A percentile compares a stretch with the other conserved stretches of the same genome.
Evolutionary conservation across 2,888 invertebrate genomes (phyloP).

Genomic region (Mantis religiosa): DNA sequence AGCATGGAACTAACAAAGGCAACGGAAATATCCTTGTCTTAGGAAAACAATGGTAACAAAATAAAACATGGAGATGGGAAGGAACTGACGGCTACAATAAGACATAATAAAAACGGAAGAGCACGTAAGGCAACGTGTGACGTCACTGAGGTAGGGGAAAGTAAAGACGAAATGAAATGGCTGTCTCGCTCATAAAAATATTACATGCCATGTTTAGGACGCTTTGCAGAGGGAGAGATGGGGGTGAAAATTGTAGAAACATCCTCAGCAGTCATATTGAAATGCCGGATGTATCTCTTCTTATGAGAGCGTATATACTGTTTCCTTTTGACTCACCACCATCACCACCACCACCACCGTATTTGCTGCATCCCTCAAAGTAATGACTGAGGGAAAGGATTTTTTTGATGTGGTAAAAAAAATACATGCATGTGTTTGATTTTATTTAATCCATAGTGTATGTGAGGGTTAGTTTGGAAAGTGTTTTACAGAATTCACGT

Average conservation of each 20-base stretch:
- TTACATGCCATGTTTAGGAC: not conserved
- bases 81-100: not conserved
- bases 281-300: not conserved
- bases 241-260: not conserved
- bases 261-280: not conserved
- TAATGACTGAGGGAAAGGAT: not conserved
- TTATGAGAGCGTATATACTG: not conserved
- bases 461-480: too few species aligned
- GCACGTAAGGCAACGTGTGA: not conserved
- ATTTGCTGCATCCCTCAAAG: not conserved
- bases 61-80: not conserved
- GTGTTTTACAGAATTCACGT: too few species aligned
- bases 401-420: not conserved
- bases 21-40: not conserved
- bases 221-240: not conserved
- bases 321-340: not conserved
- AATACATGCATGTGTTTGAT: not conserved
- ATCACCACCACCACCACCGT: not conserved
- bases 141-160: not conserved
- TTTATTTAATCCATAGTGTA: too few species aligned
- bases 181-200: not conserved
- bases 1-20: not conserved
- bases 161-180: not conserved
- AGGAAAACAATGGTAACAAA: not conserved
- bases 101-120: not conserved